Base-by-base conservation (phyloP, 2,113 vertebrate genomes). In the Oryzias melastigma region DNA sequence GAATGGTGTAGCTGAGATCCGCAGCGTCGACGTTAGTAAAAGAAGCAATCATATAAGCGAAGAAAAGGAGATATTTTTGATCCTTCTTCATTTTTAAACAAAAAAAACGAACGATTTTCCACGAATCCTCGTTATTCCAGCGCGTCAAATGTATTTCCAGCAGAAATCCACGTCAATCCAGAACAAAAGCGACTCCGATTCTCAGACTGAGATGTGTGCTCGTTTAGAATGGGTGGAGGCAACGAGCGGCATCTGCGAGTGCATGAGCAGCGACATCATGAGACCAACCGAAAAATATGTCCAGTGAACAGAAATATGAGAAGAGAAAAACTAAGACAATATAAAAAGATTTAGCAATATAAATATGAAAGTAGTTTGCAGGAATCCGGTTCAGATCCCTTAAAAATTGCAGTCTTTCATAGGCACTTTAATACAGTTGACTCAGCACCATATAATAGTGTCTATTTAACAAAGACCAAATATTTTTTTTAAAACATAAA, bases 1-100 rank as follows among this genome's bases (percentile, higher is more conserved):
- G 60, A 16, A 60, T 22, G 10, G 82, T 63, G 62, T 90, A 93
- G 65, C 65, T 86, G 7, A 91, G 73, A 71, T 88, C 88, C 14
- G 67, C 78, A 61, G 66, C 1, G 18, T 67, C 73, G 46, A 43
- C 19, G 3, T 54, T 24, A 5, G 64, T 5, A 14, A 72, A 25
- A 56, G 66, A 5, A 41, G 7, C 16, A 62, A 79, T 43, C 4
- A 14, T 2, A 0, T 0, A 72, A 2, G 61, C 0, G 2, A 68
- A 43, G 19, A 0, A 3, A 2, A 67, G 3, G 0, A 53, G 27
- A 4, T 19, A 51, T 0, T 29, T 7, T 4, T 14, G 4, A n/a
- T 18, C 57, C 0, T 8, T 4, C 1, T 14, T 24, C 77, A 81
- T 73, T 80, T 41, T 14, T 4, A 12, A 0, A 1, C 10, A 0